Base-by-base conservation (phyloP, 2,888 invertebrate genomes). In the Ypsolopha scabrella region DNA sequence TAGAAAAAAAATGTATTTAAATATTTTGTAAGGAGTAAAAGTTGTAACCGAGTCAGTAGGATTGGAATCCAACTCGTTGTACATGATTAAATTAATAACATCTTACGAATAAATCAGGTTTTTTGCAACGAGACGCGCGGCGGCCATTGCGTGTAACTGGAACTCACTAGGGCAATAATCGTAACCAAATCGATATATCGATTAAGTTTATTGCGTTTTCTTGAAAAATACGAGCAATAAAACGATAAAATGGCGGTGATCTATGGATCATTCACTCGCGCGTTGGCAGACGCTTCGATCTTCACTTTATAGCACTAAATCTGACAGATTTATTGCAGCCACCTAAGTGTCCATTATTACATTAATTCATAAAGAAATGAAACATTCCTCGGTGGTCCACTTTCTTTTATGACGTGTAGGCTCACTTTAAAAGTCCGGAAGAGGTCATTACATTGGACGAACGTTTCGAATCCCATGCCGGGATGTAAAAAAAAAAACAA, bases 281-380 rank as follows among this genome's bases (percentile, higher is more conserved):
- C 57, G 56, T 55, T 63, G 52, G 56, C 62, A 63, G 13, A 24
- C 24, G 24, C 9, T 38, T 39, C 10, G 39, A 39, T 39, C 39
- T 11, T 39, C 44, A 24, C 58, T 72, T 72, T 73, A 75, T 66
- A 55, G 64, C 61, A 61, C 64, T 64, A 59, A 52, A 56, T 64
- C 61, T 46, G 67, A 70, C 61, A 64, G 65, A 71, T 77, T 76
- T 74, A 75, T 47, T 11, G 13, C 47, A 7, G n/a, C 36, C 10
- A 11, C 46, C n/a, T 41, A 35, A 7, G 6, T 11, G 2, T n/a
- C 46, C 36, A 11, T 34, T 46, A 65, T 64, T 67, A 69, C 68
- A 68, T 65, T 64, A 62, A 58, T 51, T 57, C 54, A 58, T 59
- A 65, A 65, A 67, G 59, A 60, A 58, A 55, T 63, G 62, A 37